phyloP scores from a whole-genome alignment of 2,888 invertebrate genomes.

The Caenorhabditis macrosperma region DNA sequence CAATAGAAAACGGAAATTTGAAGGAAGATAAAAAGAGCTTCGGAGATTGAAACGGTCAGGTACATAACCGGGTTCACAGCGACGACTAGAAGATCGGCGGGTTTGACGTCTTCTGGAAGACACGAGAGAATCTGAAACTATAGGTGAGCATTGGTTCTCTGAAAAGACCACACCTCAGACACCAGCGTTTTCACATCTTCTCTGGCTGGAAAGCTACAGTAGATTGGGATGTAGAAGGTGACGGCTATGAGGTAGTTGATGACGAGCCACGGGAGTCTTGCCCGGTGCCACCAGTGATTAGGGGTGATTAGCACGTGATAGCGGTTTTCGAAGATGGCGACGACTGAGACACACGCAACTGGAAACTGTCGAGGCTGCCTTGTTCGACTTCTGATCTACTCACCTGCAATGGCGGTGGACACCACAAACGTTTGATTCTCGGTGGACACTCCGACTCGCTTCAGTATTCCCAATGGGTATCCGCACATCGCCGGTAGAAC shows the following conservation, averaged over 20 bases:
- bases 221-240: neutral
- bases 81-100: neutral
- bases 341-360: constrained; percentile 1
- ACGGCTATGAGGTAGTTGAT: neutral
- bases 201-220: neutral
- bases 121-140: neutral
- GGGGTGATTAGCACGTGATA: neutral
- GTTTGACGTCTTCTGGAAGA: neutral
- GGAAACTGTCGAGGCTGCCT: neutral
- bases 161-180: neutral
- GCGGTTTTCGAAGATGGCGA: constrained; percentile 7
- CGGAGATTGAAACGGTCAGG: neutral
- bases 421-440: neutral
- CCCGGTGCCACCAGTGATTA: neutral
- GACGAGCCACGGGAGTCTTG: neutral
- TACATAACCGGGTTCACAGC: neutral
- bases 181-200: neutral
- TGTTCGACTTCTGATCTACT: neutral
- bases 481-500: neutral
- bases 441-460: neutral
- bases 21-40: neutral
- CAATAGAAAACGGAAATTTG: neutral
- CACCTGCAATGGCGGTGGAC: neutral
- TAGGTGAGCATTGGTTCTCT: neutral
- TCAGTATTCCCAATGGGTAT: neutral